A percentile compares a stretch with the other conserved stretches of the same genome.
Evolutionary conservation across 2,113 vertebrate genomes (phyloP).

Genomic region (Salvelinus sp.): DNA sequence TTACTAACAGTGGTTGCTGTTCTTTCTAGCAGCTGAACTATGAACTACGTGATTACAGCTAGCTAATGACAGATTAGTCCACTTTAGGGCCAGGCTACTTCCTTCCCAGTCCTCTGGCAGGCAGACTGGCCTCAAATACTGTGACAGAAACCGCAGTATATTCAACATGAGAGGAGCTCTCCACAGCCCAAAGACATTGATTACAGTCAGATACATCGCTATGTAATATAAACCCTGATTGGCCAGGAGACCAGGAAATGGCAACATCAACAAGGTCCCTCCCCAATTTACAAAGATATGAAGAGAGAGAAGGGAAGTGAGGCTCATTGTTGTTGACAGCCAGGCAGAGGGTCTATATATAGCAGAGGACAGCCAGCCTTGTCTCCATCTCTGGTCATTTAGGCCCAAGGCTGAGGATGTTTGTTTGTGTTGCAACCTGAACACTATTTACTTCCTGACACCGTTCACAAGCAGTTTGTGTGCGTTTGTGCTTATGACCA

Average conservation of each 20-base stretch:
- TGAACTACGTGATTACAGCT: constrained; percentile 37
- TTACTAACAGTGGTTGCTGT: not conserved
- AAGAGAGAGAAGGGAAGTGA: not conserved
- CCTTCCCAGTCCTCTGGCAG: not conserved
- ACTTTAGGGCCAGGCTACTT: constrained; percentile 31
- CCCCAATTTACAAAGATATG: not conserved
- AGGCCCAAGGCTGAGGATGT: constrained; percentile 20
- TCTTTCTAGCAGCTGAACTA: not conserved
- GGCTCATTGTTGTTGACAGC: constrained; percentile 35
- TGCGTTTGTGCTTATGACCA: not conserved
- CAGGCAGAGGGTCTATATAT: constrained; percentile 50
- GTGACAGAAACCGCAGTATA: not conserved
- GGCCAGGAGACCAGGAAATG: not conserved
- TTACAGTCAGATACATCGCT: not conserved
- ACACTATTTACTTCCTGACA: constrained; percentile 36
- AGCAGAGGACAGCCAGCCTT: constrained; percentile 32
- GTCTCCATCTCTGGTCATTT: constrained; percentile 24
- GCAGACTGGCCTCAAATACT: not conserved
- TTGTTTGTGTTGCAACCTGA: constrained; percentile 9
- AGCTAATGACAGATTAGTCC: constrained; percentile 64
- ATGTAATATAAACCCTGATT: not conserved
- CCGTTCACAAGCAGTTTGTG: not conserved
- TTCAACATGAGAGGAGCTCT: not conserved
- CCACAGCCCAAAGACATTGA: not conserved
- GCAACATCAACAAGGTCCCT: not conserved